A percentile compares a stretch with the other conserved stretches of the same genome.
phyloP scores from a whole-genome alignment of 2,888 invertebrate genomes.

The Andrena dorsata region DNA sequence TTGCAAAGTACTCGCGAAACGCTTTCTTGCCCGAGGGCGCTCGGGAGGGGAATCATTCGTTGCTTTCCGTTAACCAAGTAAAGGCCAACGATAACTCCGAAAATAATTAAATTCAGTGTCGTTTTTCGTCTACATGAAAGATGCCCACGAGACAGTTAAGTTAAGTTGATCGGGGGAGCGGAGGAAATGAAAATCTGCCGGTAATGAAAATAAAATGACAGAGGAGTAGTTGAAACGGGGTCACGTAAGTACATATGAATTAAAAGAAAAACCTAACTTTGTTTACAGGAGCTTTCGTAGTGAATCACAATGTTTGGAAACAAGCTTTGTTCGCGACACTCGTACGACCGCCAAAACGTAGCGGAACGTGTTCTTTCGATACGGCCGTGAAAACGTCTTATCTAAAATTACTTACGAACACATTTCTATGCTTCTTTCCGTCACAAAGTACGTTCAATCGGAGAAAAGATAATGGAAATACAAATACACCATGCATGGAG shows the following conservation, averaged over 20 bases:
- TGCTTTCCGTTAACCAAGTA: conserved; percentile 3
- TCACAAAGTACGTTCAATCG: conserved; percentile 57
- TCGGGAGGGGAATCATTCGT: background rate
- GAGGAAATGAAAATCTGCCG: background rate
- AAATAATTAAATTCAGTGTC: background rate
- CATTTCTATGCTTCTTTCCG: conserved; percentile 59
- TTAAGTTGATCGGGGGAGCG: background rate
- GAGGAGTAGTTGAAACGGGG: background rate
- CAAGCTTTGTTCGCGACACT: conserved; percentile 14
- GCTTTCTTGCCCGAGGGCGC: background rate
- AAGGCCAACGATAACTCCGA: background rate
- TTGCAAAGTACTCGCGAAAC: conserved; percentile 25
- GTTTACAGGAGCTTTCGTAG: background rate
- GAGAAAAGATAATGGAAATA: conserved; percentile 47
- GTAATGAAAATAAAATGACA: background rate
- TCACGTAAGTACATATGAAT: too few relatives aligned
- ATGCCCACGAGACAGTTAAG: background rate
- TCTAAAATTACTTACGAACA: conserved; percentile 69
- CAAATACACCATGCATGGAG: conserved; percentile 53
- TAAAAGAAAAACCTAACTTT: too few relatives aligned
- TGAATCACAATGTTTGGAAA: background rate
- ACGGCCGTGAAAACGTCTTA: conserved; percentile 42
- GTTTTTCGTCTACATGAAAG: background rate
- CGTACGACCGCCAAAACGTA: background rate
- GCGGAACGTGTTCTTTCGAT: conserved; percentile 17